These are phyloP conservation scores for Acleris laterana DNA, from an alignment of 2,888 invertebrate genomes.

Conservation along the genomic window DNA sequence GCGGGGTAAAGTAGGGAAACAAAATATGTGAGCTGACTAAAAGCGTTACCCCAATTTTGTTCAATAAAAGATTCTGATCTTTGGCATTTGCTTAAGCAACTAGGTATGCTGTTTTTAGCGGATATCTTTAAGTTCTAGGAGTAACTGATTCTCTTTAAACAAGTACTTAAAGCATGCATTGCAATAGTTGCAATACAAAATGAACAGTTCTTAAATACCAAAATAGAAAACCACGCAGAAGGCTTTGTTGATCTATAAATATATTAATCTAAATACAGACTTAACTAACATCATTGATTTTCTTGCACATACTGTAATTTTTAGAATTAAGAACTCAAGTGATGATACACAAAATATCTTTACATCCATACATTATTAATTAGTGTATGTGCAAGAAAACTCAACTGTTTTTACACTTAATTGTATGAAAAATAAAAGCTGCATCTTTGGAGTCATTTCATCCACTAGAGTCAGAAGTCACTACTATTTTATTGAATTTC, in stretches of 20 bases:
- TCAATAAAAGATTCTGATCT: conserved; percentile 48
- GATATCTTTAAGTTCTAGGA: conserved; percentile 10
- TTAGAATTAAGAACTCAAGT: background rate
- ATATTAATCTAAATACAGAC: conserved; percentile 60
- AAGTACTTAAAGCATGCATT: conserved; percentile 27
- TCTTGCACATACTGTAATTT: conserved; percentile 16
- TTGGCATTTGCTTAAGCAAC: conserved; percentile 47
- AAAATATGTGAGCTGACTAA: conserved; percentile 28
- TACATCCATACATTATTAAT: background rate
- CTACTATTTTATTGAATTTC: conserved; percentile 71
- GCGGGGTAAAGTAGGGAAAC: conserved; percentile 8
- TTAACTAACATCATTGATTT: conserved; percentile 49
- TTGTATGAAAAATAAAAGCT: conserved; percentile 78
- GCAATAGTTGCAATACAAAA: conserved; percentile 31
- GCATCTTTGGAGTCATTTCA: conserved; percentile 73
- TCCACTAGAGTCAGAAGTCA: conserved; percentile 45
- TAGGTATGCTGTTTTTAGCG: conserved; percentile 24
- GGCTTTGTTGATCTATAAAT: conserved; percentile 51
- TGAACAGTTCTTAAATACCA: conserved; percentile 31
- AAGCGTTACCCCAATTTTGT: conserved; percentile 17
- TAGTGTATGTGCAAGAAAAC: conserved; percentile 22
- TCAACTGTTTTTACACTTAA: conserved; percentile 60
- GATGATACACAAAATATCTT: too few relatives aligned
- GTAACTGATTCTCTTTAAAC: conserved; percentile 7
- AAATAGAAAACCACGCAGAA: conserved; percentile 52